Evolutionary conservation across 1,140 invertebrate species (phyloP).

Genomic region (Melitaea cinxia): DNA sequence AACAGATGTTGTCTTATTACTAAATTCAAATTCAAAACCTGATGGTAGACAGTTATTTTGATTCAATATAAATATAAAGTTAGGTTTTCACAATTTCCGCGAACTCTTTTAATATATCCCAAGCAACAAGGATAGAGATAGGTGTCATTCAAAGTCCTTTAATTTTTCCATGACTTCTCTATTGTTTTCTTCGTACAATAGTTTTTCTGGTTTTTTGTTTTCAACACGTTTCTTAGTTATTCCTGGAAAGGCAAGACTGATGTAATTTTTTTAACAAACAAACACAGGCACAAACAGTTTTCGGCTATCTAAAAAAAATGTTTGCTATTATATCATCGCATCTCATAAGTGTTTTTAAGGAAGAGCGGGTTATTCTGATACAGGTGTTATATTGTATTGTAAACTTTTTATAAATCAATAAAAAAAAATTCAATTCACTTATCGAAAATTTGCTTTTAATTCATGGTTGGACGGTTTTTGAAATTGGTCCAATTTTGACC

Average conservation of each 20-base stretch:
- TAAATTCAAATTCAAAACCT: background rate
- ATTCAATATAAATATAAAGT: background rate
- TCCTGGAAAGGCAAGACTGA: background rate
- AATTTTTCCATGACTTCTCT: background rate
- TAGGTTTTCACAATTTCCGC: background rate
- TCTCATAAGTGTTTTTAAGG: too few relatives aligned
- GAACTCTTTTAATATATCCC: background rate
- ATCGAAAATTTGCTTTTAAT: background rate
- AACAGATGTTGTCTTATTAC: background rate
- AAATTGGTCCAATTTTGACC: too few relatives aligned
- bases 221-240: background rate
- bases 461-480: too few relatives aligned
- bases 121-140: constrained; percentile 1
- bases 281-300: too few relatives aligned
- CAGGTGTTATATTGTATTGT: too few relatives aligned
- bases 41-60: background rate
- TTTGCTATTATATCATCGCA: too few relatives aligned
- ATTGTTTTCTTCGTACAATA: constrained; percentile 11
- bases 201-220: constrained; percentile 1
- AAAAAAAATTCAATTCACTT: too few relatives aligned
- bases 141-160: background rate
- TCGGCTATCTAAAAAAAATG: too few relatives aligned
- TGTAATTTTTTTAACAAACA: too few relatives aligned
- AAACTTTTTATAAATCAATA: too few relatives aligned
- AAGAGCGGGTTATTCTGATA: too few relatives aligned